phyloP scores from a whole-genome alignment of 2,113 vertebrate genomes.

The Callospermophilus lateralis region DNA sequence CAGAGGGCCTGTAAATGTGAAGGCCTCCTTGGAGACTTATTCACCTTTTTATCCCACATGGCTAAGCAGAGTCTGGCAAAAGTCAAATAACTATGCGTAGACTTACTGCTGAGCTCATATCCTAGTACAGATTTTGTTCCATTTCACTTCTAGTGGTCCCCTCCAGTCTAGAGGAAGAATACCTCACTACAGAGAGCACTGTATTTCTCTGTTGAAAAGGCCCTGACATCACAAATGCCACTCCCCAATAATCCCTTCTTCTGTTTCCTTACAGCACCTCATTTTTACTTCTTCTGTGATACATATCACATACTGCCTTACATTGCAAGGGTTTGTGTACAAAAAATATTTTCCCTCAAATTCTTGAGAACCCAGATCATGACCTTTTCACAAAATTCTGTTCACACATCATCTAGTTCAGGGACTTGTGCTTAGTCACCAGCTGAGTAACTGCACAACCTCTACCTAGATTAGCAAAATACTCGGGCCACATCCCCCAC shows the following conservation, averaged over 20 bases:
- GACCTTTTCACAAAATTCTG: neutral
- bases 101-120: conserved; percentile 7
- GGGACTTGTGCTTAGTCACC: neutral
- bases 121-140: neutral
- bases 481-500: neutral
- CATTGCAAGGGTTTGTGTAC: neutral
- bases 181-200: neutral
- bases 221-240: neutral
- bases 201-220: neutral
- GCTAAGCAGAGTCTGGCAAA: neutral
- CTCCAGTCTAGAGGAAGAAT: neutral
- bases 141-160: neutral
- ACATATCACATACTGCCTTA: neutral
- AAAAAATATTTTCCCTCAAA: neutral
- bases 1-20: neutral
- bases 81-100: neutral
- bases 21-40: neutral
- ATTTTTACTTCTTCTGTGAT: neutral
- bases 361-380: neutral
- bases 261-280: neutral
- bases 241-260: neutral
- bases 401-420: neutral
- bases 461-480: conserved; percentile 33
- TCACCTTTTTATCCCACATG: neutral
- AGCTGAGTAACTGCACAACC: neutral